phyloP scores from a whole-genome alignment of 2,888 invertebrate species.

The Drosophila mulleri region DNA sequence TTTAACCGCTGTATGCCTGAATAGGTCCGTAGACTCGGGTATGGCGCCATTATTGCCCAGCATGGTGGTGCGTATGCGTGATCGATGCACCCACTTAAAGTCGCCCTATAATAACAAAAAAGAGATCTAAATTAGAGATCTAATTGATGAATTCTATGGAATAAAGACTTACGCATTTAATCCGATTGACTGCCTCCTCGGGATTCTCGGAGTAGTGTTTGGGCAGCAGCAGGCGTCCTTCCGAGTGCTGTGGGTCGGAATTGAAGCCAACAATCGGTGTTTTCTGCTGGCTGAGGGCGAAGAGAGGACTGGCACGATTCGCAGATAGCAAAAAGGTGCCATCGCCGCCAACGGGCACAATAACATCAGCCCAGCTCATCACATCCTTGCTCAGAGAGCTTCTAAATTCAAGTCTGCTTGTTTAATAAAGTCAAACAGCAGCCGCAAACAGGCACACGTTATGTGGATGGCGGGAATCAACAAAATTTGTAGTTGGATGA shows the following conservation, averaged over 20 bases:
- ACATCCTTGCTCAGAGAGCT: constrained; percentile 86
- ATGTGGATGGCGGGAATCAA: constrained; percentile 62
- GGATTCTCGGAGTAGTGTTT: constrained; percentile 93
- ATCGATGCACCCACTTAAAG: constrained; percentile 94
- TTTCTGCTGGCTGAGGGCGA: constrained; percentile 85
- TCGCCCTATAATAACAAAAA: constrained; percentile 87
- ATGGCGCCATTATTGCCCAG: constrained; percentile 87
- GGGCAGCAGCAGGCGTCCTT: constrained; percentile 96
- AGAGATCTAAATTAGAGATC: not conserved
- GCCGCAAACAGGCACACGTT: constrained; percentile 62
- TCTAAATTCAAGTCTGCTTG: constrained; percentile 85
- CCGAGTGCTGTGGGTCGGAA: constrained; percentile 96
- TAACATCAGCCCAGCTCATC: constrained; percentile 96
- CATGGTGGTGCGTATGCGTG: constrained; percentile 94
- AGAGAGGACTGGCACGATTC: constrained; percentile 85
- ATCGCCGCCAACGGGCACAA: constrained; percentile 96
- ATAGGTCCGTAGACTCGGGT: constrained; percentile 86
- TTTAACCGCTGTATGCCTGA: constrained; percentile 84
- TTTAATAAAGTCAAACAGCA: constrained; percentile 76
- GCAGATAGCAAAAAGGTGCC: constrained; percentile 98
- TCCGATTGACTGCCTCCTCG: constrained; percentile 90
- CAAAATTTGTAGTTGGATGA: constrained; percentile 41
- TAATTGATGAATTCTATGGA: not conserved
- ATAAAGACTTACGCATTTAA: constrained; percentile 88
- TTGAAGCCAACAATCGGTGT: constrained; percentile 99